phyloP scores from a whole-genome alignment of 2,113 vertebrate genomes.

The Oceanites oceanicus region DNA sequence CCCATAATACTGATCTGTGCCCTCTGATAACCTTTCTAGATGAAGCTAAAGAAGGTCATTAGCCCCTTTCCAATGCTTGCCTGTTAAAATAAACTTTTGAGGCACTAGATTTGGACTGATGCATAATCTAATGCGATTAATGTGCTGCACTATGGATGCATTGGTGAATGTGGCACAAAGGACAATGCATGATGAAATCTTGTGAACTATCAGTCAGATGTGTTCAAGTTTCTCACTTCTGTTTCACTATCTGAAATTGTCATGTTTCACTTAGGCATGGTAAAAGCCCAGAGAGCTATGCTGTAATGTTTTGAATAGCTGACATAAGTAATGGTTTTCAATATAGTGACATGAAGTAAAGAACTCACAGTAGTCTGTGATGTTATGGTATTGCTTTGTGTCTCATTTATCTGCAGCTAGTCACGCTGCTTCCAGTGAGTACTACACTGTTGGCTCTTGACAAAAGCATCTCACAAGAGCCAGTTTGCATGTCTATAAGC shows the following conservation, averaged over 20 bases:
- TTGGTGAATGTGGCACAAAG: neutral
- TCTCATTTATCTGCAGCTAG: neutral
- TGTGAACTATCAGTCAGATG: neutral
- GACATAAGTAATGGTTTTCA: neutral
- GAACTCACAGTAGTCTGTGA: neutral
- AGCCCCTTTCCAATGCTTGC: neutral
- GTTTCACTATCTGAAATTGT: neutral
- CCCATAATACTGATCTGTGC: neutral
- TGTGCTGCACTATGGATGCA: neutral
- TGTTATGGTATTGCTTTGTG: neutral
- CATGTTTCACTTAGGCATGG: neutral
- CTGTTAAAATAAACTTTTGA: neutral
- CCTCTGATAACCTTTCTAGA: neutral
- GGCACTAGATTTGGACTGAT: neutral
- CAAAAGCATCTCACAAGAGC: neutral
- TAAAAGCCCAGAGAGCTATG: neutral
- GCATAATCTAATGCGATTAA: neutral
- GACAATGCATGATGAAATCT: neutral
- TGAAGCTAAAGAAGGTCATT: neutral
- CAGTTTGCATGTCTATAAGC: neutral
- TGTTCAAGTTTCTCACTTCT: slow-evolving; percentile 6
- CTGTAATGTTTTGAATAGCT: neutral
- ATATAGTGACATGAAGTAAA: neutral
- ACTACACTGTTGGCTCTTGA: neutral
- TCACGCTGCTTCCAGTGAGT: neutral